phyloP scores from a whole-genome alignment of 2,888 invertebrate genomes.

The Plebejus anna region DNA sequence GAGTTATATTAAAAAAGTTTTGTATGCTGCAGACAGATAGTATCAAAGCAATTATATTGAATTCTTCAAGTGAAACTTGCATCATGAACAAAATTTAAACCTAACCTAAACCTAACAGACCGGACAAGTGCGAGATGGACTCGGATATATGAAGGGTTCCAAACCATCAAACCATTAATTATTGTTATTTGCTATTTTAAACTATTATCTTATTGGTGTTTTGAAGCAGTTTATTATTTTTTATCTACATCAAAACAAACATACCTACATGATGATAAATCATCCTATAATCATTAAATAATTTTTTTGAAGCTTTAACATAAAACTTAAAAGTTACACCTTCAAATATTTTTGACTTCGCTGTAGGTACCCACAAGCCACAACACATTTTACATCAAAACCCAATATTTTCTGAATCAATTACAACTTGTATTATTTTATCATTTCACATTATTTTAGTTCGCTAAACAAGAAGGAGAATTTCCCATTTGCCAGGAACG shows the following conservation, averaged over 20 bases:
- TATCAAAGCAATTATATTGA: slow-evolving; percentile 4
- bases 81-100: neutral
- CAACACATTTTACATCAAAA: neutral
- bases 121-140: neutral
- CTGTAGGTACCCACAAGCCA: neutral
- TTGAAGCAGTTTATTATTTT: too few relatives aligned
- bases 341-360: neutral
- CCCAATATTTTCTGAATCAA: neutral
- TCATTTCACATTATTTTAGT: neutral
- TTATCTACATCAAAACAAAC: too few relatives aligned
- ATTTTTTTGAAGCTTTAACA: too few relatives aligned
- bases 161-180: neutral
- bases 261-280: too few relatives aligned
- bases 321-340: too few relatives aligned
- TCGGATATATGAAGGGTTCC: neutral
- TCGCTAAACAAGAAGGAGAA: neutral
- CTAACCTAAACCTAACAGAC: neutral
- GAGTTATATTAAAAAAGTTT: slow-evolving; percentile 36
- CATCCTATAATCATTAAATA: too few relatives aligned
- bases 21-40: slow-evolving; percentile 13
- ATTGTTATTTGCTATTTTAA: too few relatives aligned
- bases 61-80: slow-evolving; percentile 4
- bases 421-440: neutral
- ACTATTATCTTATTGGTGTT: too few relatives aligned
- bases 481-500: neutral